A percentile compares a stretch with the other conserved stretches of the same genome.
Evolutionary conservation across 2,113 vertebrate genomes (phyloP).

Genomic region (Perca fluviatilis): DNA sequence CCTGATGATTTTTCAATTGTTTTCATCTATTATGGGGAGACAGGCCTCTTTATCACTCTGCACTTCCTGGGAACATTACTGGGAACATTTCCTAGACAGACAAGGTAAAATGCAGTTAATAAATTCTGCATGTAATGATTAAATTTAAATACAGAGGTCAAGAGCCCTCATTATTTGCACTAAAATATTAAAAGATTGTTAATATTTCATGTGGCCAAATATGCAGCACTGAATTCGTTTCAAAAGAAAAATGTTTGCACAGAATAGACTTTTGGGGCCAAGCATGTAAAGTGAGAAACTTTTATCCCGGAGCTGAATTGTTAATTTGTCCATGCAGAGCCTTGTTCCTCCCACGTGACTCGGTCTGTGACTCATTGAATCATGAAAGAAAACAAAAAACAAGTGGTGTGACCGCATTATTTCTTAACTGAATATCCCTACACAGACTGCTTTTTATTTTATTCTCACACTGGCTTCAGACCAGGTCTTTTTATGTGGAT

Average conservation of each 20-base stretch:
- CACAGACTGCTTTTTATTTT: neutral
- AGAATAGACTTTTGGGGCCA: constrained; percentile 32
- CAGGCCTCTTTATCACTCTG: neutral
- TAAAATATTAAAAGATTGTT: constrained; percentile 82
- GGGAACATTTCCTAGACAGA: constrained; percentile 42
- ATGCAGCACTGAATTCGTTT: constrained; percentile 70
- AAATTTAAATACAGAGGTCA: constrained; percentile 82
- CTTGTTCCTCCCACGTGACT: constrained; percentile 14
- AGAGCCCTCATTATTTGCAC: constrained; percentile 78
- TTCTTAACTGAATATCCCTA: neutral
- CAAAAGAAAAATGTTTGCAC: constrained; percentile 68
- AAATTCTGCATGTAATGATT: constrained; percentile 80
- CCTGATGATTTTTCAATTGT: neutral
- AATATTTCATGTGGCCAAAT: constrained; percentile 80
- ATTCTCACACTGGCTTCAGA: neutral
- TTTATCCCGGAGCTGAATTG: constrained; percentile 41
- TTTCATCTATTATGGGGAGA: constrained; percentile 33
- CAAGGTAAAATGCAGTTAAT: constrained; percentile 67
- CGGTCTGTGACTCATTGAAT: constrained; percentile 30
- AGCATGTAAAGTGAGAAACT: constrained; percentile 46
- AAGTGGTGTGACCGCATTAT: neutral
- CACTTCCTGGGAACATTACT: constrained; percentile 21
- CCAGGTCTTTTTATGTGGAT: neutral
- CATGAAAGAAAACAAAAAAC: neutral
- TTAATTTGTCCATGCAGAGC: constrained; percentile 5